Percentiles rank a stretch among this genome's conserved stretches.
phyloP scores from a whole-genome alignment of 2,888 invertebrate genomes.

The Chalcosyrphus nemorum region DNA sequence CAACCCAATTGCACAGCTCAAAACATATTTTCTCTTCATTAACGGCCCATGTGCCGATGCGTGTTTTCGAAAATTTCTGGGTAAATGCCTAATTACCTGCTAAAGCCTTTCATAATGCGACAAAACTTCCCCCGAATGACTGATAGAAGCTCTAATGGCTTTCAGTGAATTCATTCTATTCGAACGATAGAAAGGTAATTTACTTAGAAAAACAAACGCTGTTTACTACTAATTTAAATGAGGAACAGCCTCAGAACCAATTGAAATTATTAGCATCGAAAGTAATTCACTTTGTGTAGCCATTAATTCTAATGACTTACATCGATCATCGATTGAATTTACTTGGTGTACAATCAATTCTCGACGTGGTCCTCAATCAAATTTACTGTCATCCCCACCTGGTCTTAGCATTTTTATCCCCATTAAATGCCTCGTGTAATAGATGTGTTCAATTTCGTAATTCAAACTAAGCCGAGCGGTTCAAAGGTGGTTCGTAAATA shows the following conservation, averaged over 20 bases:
- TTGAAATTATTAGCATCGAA: constrained; percentile 25
- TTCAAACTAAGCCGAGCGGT: background rate
- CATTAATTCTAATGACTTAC: constrained; percentile 32
- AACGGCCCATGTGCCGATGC: background rate
- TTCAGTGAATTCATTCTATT: background rate
- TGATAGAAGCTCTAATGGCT: background rate
- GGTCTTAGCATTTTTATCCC: background rate
- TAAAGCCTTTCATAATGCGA: background rate
- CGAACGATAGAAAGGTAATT: background rate
- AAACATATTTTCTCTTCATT: too few species aligned
- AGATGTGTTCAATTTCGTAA: constrained; percentile 3
- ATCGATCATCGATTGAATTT: constrained; percentile 36
- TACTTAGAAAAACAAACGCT: background rate
- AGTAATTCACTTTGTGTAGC: background rate
- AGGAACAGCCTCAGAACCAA: background rate
- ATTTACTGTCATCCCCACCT: background rate
- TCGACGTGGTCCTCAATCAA: constrained; percentile 21
- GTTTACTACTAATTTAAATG: background rate
- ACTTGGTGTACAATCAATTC: background rate
- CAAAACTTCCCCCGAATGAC: background rate
- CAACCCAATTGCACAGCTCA: too few species aligned
- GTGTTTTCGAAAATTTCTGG: background rate
- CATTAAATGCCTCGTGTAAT: background rate
- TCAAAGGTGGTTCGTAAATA: too few species aligned
- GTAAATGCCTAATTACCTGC: background rate